phyloP scores from a whole-genome alignment of 2,113 vertebrate genomes.

The Stigmatopora argus region DNA sequence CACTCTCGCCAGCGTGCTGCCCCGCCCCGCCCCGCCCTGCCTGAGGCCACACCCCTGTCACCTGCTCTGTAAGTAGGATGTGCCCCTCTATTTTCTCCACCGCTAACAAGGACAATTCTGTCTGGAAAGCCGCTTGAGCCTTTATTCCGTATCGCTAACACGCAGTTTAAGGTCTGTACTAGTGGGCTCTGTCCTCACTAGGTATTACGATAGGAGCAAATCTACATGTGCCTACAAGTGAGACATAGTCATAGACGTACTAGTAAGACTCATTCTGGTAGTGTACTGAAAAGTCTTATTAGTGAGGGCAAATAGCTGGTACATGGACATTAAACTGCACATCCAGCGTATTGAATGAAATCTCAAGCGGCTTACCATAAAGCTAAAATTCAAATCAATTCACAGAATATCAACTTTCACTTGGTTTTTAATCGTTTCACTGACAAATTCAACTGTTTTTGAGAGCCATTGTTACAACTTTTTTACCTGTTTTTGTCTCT shows the following conservation, averaged over 20 bases:
- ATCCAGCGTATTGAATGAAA: background rate
- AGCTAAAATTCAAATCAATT: constrained; percentile 43
- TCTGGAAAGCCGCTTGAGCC: background rate
- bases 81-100: constrained; percentile 78
- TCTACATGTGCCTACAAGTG: background rate
- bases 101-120: constrained; percentile 50
- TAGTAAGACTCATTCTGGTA: background rate
- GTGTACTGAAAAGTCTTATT: background rate
- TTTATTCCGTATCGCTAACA: background rate
- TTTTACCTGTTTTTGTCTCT: constrained; percentile 7
- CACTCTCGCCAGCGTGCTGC: constrained; percentile 46
- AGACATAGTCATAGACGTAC: background rate
- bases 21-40: constrained; percentile 61
- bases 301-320: background rate
- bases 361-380: background rate
- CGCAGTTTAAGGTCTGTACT: background rate
- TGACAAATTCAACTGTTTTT: background rate
- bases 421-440: background rate
- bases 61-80: constrained; percentile 98
- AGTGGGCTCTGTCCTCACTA: background rate
- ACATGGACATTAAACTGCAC: background rate
- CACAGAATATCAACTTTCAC: constrained; percentile 16
- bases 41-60: constrained; percentile 93
- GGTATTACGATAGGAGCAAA: background rate
- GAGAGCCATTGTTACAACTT: constrained; percentile 48